These are phyloP conservation scores for Pantala flavescens DNA, from an alignment of 1,140 invertebrate species.

Conservation along the genomic window DNA sequence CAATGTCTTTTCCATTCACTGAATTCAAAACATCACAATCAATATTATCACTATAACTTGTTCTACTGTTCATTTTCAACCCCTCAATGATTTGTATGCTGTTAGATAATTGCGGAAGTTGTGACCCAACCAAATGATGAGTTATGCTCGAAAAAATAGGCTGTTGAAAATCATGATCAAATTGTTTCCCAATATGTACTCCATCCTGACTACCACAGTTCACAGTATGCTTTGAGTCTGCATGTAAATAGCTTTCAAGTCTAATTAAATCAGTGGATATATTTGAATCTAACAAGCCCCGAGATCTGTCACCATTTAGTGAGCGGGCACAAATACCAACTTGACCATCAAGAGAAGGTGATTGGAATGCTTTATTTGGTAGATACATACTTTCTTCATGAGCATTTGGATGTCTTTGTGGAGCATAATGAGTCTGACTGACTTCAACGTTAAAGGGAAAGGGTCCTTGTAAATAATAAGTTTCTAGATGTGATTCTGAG, in stretches of 20 bases:
- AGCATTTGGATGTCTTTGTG: not conserved
- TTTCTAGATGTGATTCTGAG: not conserved
- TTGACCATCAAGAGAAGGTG: not conserved
- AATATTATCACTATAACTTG: not conserved
- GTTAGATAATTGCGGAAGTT: not conserved
- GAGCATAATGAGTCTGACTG: not conserved
- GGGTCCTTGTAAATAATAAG: slow-evolving; percentile 2
- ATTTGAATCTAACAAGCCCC: not conserved
- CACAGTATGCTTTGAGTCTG: not conserved
- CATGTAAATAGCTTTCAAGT: not conserved
- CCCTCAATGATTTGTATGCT: not conserved
- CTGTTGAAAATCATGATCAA: not conserved
- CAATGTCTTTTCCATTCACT: not conserved
- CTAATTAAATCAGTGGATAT: not conserved
- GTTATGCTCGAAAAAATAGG: not conserved
- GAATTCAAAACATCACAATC: not conserved
- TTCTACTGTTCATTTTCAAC: not conserved
- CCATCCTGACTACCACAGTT: not conserved
- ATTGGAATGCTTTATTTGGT: not conserved
- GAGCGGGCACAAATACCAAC: not conserved
- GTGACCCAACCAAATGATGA: not conserved
- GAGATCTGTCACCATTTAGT: not conserved
- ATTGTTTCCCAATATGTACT: not conserved
- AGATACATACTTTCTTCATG: not conserved
- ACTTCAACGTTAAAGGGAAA: not conserved